Conservation (phyloP, 2,797 vertebrate genomes). For the Anguilla pacifica region DNA sequence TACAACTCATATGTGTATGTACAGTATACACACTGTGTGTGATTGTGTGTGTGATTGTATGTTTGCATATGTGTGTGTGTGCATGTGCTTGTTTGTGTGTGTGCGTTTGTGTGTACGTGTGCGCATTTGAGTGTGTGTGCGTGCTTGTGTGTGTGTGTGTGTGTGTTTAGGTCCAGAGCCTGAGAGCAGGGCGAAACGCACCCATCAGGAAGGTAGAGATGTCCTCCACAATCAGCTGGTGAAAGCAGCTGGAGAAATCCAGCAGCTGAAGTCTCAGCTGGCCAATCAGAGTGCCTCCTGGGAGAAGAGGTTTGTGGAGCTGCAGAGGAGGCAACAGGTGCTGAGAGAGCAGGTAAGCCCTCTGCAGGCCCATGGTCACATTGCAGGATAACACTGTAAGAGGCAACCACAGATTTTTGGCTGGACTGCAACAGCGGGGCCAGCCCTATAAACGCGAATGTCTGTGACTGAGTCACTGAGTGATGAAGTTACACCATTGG, state of each 20-base stretch:
- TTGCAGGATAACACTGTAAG: not conserved
- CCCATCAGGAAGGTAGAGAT: conserved; percentile 53
- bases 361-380: not conserved
- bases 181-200: conserved; percentile 45
- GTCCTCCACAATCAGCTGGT: conserved; percentile 66
- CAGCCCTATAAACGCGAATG: too few species aligned
- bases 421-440: too few species aligned
- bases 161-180: not conserved
- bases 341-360: conserved; percentile 69
- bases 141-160: too few species aligned
- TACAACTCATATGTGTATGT: too few species aligned
- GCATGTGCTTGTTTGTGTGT: too few species aligned
- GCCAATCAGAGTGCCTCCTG: conserved; percentile 69
- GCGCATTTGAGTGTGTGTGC: too few species aligned
- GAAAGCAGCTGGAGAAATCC: conserved; percentile 74
- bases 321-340: conserved; percentile 71
- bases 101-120: not conserved
- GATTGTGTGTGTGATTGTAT: too few species aligned
- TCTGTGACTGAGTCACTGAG: too few species aligned
- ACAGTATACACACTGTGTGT: too few species aligned
- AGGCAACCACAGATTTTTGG: not conserved
- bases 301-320: conserved; percentile 68
- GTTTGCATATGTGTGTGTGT: too few species aligned
- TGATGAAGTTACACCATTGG: too few species aligned
- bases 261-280: conserved; percentile 72